Conservation (phyloP, 2,113 vertebrate genomes). For the Rhipidura dahli region DNA sequence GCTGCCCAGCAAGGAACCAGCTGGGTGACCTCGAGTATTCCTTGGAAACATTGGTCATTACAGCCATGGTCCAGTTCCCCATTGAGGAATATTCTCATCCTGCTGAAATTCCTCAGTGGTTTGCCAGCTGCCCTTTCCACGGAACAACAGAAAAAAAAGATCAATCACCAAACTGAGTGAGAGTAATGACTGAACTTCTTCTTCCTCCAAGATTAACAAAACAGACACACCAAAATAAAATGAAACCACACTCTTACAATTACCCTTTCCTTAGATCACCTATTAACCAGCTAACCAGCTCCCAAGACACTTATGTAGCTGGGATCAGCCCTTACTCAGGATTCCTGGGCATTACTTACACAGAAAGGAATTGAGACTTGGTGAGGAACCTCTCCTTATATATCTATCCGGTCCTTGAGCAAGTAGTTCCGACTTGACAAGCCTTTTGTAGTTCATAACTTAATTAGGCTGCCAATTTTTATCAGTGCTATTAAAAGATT, state of each 20-base stretch:
- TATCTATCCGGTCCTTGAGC: not conserved
- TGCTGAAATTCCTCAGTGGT: not conserved
- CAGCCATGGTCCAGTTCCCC: not conserved
- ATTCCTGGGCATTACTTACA: constrained; percentile 21
- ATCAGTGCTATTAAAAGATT: constrained; percentile 19
- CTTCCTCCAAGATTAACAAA: constrained; percentile 7
- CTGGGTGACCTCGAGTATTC: not conserved
- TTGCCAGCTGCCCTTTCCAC: not conserved
- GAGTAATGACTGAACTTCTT: not conserved
- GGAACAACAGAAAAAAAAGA: not conserved
- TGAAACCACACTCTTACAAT: not conserved
- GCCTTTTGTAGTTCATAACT: constrained; percentile 17
- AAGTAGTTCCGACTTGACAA: not conserved
- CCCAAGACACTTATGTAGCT: not conserved
- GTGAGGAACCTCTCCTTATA: constrained; percentile 3
- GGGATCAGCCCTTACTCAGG: not conserved
- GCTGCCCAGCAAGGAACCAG: not conserved
- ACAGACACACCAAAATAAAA: not conserved
- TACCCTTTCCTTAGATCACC: not conserved
- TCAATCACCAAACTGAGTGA: not conserved
- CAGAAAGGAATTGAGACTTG: constrained; percentile 1
- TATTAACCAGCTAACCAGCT: not conserved
- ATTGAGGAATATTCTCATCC: not conserved
- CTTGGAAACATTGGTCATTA: not conserved
- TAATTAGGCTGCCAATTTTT: constrained; percentile 34